These are phyloP conservation scores for Physella acuta DNA, from an alignment of 1,140 invertebrate genomes.

Conservation along the genomic window DNA sequence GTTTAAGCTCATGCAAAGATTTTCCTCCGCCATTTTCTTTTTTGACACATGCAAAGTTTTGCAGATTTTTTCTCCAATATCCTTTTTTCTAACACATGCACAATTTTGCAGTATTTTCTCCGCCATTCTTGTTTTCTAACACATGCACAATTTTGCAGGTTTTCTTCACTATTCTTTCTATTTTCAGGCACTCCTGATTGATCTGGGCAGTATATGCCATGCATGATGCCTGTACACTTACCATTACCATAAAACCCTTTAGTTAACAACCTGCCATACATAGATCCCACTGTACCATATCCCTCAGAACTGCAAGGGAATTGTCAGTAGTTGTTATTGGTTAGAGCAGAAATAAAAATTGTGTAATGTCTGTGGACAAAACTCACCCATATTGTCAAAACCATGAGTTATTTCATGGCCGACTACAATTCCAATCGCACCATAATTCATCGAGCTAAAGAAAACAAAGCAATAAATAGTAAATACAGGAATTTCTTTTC, in stretches of 20 bases:
- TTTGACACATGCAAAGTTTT: too few species aligned
- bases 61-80: too few species aligned
- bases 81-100: too few species aligned
- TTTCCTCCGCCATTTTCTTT: too few species aligned
- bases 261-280: not conserved
- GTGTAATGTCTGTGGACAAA: not conserved
- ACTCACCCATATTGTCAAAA: conserved; percentile 71
- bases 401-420: conserved; percentile 86
- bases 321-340: not conserved
- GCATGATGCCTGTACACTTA: not conserved
- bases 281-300: not conserved
- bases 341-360: not conserved
- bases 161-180: too few species aligned
- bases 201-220: too few species aligned
- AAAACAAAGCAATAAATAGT: not conserved
- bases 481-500: not conserved
- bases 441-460: conserved; percentile 68
- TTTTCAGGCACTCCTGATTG: too few species aligned
- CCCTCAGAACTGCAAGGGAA: not conserved
- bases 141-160: too few species aligned
- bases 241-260: not conserved
- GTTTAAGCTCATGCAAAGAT: too few species aligned
- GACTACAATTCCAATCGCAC: conserved; percentile 76
- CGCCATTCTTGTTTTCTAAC: too few species aligned
- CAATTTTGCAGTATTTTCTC: too few species aligned